phyloP scores from a whole-genome alignment of 2,888 invertebrate species.

The Hoplodrina ambigua region DNA sequence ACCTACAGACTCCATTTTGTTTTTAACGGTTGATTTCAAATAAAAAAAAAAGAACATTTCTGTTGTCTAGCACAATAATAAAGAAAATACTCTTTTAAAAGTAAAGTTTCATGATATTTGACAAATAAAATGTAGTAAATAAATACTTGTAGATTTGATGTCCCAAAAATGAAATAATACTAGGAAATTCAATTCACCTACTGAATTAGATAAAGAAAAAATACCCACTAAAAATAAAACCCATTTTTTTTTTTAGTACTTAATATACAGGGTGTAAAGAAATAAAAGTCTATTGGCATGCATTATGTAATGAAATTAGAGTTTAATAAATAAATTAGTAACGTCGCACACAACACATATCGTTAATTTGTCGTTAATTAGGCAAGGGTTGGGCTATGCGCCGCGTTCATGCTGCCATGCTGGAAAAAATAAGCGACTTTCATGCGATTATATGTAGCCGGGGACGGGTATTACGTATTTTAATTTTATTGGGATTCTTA shows the following conservation, averaged over 20 bases:
- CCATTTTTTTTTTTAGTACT: background rate
- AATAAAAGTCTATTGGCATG: conserved; percentile 62
- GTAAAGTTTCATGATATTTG: too few relatives aligned
- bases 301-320: conserved; percentile 65
- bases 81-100: background rate
- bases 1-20: conserved; percentile 32
- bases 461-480: conserved; percentile 23
- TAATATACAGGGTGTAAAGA: conserved; percentile 26
- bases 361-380: conserved; percentile 67
- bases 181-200: background rate
- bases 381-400: conserved; percentile 78
- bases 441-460: conserved; percentile 73
- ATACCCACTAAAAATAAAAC: background rate
- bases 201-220: conserved; percentile 31
- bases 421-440: conserved; percentile 80
- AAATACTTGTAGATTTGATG: too few relatives aligned
- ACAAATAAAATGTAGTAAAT: background rate
- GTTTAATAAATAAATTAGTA: conserved; percentile 69
- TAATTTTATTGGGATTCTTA: conserved; percentile 7
- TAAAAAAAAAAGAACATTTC: background rate
- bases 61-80: conserved; percentile 21
- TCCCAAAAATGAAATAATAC: background rate
- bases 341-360: conserved; percentile 74
- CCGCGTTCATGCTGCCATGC: conserved; percentile 87
- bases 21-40: background rate